Percentiles rank a stretch among this genome's conserved stretches.
phyloP scores from a whole-genome alignment of 2,888 invertebrate species.

The Sepioteuthis lessoniana region DNA sequence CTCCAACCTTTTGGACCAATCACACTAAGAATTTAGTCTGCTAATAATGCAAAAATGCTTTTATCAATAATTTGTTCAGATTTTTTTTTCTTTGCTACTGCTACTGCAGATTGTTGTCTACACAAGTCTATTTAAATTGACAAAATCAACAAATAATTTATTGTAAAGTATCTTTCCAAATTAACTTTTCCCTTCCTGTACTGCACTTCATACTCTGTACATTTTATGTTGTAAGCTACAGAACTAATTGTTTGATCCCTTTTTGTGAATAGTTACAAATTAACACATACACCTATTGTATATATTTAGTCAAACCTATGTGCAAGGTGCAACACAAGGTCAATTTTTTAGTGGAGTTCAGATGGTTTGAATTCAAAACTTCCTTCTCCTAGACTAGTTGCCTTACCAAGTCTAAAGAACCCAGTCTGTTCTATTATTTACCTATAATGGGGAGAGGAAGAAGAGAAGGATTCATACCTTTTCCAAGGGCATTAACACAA shows the following conservation, averaged over 20 bases:
- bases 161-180: not conserved
- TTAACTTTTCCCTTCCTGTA: not conserved
- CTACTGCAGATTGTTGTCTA: no score
- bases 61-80: not conserved
- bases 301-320: no score
- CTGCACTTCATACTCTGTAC: not conserved
- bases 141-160: not conserved
- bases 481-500: no score
- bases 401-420: no score
- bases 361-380: no score
- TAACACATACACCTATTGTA: not conserved
- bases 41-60: conserved; percentile 5
- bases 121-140: no score
- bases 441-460: no score
- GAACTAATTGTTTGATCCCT: not conserved
- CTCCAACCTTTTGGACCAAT: not conserved
- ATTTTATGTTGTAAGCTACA: not conserved
- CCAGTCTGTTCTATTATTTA: no score
- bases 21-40: not conserved
- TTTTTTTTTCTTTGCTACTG: not conserved
- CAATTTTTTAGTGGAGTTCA: no score
- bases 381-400: no score
- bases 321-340: no score
- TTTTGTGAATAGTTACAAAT: not conserved
- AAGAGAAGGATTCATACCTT: no score